Evolutionary conservation across 2,888 invertebrate species (phyloP).

Genomic region (Agrochola lychnidis): DNA sequence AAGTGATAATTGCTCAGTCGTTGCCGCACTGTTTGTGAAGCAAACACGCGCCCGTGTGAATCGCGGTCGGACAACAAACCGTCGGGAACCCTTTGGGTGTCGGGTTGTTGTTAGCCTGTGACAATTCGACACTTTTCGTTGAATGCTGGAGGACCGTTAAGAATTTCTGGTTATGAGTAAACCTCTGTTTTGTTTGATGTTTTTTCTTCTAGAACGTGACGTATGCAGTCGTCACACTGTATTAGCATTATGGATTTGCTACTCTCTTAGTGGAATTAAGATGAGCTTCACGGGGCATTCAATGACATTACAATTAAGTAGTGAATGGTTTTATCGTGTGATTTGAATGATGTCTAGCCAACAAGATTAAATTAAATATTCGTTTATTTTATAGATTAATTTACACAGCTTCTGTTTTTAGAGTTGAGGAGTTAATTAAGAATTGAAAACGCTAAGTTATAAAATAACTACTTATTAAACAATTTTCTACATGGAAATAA

Average conservation of each 20-base stretch:
- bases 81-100: constrained; percentile 80
- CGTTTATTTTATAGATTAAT: constrained; percentile 8
- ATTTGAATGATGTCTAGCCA: constrained; percentile 13
- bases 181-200: constrained; percentile 57
- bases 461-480: not conserved
- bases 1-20: constrained; percentile 89
- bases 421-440: not conserved
- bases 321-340: constrained; percentile 25
- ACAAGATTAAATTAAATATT: not conserved
- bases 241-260: constrained; percentile 43
- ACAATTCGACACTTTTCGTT: constrained; percentile 79
- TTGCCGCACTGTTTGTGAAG: constrained; percentile 84
- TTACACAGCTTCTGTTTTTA: not conserved
- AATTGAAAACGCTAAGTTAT: not conserved
- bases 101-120: constrained; percentile 76
- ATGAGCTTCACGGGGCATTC: constrained; percentile 37
- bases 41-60: constrained; percentile 81
- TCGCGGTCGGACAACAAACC: constrained; percentile 69
- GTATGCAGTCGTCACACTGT: constrained; percentile 28
- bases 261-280: constrained; percentile 27
- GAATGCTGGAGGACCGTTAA: constrained; percentile 69
- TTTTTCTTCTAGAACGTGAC: constrained; percentile 42
- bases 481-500: not conserved
- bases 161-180: constrained; percentile 66
- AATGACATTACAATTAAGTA: constrained; percentile 22